Evolutionary conservation across 2,113 vertebrate species (phyloP).

Genomic region (Tretioscincus oriximinensis): DNA sequence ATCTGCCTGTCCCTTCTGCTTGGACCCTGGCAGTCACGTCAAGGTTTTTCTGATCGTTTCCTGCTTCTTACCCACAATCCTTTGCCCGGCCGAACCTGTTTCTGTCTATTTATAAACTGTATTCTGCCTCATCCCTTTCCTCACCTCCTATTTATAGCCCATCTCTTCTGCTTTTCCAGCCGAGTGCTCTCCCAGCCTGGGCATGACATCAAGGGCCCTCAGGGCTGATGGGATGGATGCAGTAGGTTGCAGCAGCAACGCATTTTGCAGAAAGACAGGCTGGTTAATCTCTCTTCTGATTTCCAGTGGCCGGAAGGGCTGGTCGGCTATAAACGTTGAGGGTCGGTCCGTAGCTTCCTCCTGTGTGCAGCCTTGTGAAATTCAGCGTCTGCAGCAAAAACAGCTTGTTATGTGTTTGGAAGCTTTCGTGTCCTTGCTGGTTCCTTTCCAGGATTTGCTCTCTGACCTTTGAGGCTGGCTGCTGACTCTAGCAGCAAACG

Average conservation of each 20-base stretch:
- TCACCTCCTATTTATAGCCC: slow-evolving; percentile 17
- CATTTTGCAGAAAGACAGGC: neutral
- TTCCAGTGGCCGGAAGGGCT: neutral
- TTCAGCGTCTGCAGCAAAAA: neutral
- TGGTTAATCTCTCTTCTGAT: neutral
- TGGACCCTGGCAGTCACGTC: neutral
- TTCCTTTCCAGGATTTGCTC: neutral
- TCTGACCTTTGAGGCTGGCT: neutral
- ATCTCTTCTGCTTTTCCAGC: slow-evolving; percentile 2
- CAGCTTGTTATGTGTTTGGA: neutral
- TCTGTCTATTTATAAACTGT: neutral
- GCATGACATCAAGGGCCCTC: neutral
- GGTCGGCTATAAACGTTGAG: neutral
- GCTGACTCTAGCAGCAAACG: neutral
- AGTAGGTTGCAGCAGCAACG: neutral
- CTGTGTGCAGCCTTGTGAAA: neutral
- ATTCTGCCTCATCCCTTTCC: neutral
- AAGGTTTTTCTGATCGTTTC: neutral
- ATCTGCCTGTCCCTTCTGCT: too few species aligned
- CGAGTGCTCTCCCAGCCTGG: slow-evolving; percentile 1
- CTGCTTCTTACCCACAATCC: neutral
- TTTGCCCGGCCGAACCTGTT: neutral
- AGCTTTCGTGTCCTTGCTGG: neutral
- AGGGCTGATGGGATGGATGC: neutral
- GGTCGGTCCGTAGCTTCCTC: neutral